Base-by-base conservation (phyloP, 2,113 vertebrate genomes). In the Poecilia latipinna region DNA sequence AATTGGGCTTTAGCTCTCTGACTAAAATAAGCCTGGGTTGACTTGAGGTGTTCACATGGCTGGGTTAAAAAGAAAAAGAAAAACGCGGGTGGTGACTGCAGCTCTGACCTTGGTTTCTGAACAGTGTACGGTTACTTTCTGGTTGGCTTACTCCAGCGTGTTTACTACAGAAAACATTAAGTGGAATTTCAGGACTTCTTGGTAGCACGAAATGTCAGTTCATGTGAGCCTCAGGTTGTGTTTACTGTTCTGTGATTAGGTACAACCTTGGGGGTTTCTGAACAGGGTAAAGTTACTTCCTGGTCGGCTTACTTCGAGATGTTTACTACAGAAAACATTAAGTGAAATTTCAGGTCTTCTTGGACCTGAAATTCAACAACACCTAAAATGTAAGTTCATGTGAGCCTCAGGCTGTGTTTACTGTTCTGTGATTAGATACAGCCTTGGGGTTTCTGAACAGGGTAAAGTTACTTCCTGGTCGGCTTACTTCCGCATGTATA, bases 1-100 rank as follows among this genome's bases (percentile, higher is more conserved):
- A 91, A 93, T 90, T 91, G 86, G 85, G 74, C 73, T 91, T 91
- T 78, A 78, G 42, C 79, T 69, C 12, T 44, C 61, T 24, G 31
- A 85, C 86, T 78, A 75, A 89, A 92, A 87, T 86, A 92, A 87
- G 39, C 65, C 15, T 17, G 0, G 72, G 61, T 80, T 82, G 79
- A 74, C 69, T 74, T 83, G 62, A 84, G 73, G 60, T 54, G 64
- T 73, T 83, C 64, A 65, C 68, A 4, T 82, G 68, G 66, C 67
- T 71, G 33, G 37, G 33, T 64, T 32, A 29, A 63, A 29, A 12
- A 37, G 2, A 32, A 39, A 51, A 39, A 73, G 2, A 32, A 39
- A 51, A 39, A 73, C 17, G 69, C 17, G 29, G 35, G 54, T 28
- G 70, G n/a, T 60, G 39, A 73, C 22, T 12, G 31, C 33, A 33